These are phyloP conservation scores for Theocolax elegans DNA, from an alignment of 1,140 invertebrate species.

Conservation along the genomic window DNA sequence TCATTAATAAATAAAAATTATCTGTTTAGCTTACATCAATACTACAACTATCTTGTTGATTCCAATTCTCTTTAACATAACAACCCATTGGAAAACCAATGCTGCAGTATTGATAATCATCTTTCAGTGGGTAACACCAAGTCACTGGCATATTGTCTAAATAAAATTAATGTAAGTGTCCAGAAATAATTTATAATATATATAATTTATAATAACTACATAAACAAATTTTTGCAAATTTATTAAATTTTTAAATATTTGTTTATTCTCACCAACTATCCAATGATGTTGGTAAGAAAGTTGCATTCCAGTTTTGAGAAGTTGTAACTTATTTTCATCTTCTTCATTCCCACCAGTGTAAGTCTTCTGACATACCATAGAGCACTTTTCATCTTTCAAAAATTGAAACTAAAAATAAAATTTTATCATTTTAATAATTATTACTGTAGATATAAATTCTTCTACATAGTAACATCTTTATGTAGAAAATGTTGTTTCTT, in stretches of 20 bases:
- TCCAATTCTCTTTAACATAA: constrained; percentile 74
- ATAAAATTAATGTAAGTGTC: no score
- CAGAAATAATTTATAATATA: constrained; percentile 12
- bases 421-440: background rate
- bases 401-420: constrained; percentile 69
- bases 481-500: background rate
- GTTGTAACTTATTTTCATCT: constrained; percentile 78
- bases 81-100: constrained; percentile 99
- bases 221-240: background rate
- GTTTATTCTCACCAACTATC: constrained; percentile 78
- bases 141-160: constrained; percentile 96
- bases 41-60: constrained; percentile 73
- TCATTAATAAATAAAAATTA: background rate
- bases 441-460: no score
- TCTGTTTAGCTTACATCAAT: constrained; percentile 65
- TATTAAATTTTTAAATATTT: constrained; percentile 2
- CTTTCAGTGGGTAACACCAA: constrained; percentile 90
- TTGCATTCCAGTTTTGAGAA: constrained; percentile 90
- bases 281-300: constrained; percentile 99
- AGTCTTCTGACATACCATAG: constrained; percentile 76
- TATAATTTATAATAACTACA: constrained; percentile 3
- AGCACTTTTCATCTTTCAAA: constrained; percentile 79
- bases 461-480: background rate
- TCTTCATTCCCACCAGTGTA: constrained; percentile 77
- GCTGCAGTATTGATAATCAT: constrained; percentile 85